These are phyloP conservation scores for Apteryx mantelli DNA, from an alignment of 2,113 vertebrate species.

Conservation along the genomic window DNA sequence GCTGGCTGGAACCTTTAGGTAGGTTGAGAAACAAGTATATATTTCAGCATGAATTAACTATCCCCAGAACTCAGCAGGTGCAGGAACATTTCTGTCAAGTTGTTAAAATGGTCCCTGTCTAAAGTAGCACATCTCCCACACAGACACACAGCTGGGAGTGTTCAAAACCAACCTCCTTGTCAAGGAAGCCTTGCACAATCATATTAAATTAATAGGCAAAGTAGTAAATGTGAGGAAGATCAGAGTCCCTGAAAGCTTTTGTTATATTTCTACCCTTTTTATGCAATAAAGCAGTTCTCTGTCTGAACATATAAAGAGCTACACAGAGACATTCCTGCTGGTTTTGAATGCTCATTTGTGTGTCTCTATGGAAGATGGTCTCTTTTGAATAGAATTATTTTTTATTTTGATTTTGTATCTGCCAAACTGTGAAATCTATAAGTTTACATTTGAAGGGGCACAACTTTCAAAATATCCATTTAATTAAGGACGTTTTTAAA, in stretches of 20 bases:
- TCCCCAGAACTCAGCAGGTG: neutral
- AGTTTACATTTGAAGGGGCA: neutral
- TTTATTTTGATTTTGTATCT: neutral
- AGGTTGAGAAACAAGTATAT: neutral
- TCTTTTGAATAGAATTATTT: neutral
- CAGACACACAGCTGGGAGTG: neutral
- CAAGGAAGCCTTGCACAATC: constrained; percentile 30
- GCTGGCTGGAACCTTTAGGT: neutral
- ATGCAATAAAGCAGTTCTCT: constrained; percentile 14
- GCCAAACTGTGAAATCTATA: neutral
- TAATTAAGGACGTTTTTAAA: neutral
- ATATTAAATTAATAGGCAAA: constrained; percentile 63
- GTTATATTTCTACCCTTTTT: constrained; percentile 26
- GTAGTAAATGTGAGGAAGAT: constrained; percentile 52
- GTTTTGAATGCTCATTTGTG: neutral
- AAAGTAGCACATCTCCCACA: neutral
- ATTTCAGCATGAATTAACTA: neutral
- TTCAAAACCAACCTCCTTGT: constrained; percentile 3
- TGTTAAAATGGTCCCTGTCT: neutral
- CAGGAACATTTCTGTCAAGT: neutral
- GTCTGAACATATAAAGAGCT: neutral
- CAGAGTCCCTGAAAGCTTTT: constrained; percentile 20
- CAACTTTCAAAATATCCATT: neutral
- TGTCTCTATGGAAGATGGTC: neutral
- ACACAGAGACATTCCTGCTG: neutral